Percentiles rank a stretch among this genome's conserved stretches.
Conservation (phyloP, 2,888 invertebrate genomes). For the Rhimphoctona megacephalus region DNA sequence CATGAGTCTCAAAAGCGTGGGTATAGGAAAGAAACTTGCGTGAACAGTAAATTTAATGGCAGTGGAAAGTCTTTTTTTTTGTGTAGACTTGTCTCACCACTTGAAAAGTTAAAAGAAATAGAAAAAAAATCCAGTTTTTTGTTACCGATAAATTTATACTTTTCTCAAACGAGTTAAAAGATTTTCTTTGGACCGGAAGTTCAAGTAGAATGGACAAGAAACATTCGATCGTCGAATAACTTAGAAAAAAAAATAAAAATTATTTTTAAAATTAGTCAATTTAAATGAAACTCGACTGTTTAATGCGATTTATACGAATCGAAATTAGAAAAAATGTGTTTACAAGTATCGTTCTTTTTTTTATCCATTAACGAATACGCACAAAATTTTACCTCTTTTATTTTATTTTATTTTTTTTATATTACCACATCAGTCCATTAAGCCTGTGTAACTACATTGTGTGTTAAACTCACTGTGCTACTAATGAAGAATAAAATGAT, state of each 20-base stretch:
- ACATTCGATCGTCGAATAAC: background rate
- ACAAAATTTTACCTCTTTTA: background rate
- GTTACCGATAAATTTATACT: background rate
- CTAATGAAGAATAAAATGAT: conserved; percentile 43
- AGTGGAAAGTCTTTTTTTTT: conserved; percentile 45
- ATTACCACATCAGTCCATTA: conserved; percentile 30
- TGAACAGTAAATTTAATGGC: conserved; percentile 47
- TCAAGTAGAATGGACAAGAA: background rate
- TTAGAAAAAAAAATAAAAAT: background rate
- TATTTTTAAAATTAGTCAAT: background rate
- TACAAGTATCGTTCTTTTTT: background rate
- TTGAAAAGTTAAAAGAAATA: background rate
- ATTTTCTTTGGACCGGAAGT: background rate
- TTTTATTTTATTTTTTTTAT: background rate
- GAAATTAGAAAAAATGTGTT: background rate
- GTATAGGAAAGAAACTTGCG: conserved; percentile 31
- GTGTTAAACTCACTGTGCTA: conserved; percentile 16
- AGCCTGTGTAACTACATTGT: conserved; percentile 13
- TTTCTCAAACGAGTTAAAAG: background rate
- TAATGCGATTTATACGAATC: background rate
- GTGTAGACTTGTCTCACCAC: conserved; percentile 6
- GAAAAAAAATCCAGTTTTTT: background rate
- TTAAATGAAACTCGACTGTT: background rate
- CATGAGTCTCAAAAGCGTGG: conserved; percentile 47
- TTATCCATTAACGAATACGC: background rate